Evolutionary conservation across 2,888 invertebrate species (phyloP), one percentile per base, ranked within the genome.

Genomic region (Argyra leucocephala): DNA sequence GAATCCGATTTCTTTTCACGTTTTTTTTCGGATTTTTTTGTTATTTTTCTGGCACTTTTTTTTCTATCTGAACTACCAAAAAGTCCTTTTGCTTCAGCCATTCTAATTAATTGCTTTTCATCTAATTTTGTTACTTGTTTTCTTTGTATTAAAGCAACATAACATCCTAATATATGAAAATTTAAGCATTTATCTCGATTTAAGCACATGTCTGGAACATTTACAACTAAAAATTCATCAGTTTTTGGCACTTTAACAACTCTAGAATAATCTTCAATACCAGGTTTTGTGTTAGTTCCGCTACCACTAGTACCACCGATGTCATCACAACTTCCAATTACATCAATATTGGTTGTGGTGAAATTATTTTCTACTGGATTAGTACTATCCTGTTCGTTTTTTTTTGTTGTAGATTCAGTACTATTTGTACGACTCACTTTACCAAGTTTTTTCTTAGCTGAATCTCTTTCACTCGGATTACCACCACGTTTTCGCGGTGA

Each of bases 81-180:
- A 69, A 92, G 78, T 0, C 91, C 91, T 67, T 91, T 83, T 58
- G 86, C 84, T 77, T 91, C 91, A 3, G 92, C 91, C 80, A 91
- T 89, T 72, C 88, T 84, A 70, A 92, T 92, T 84, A 92, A 88
- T 75, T 88, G 91, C 76, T 90, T 88, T 6, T 90, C 89, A 76
- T 92, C 88, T 72, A 91, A 83, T 59, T 87, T 85, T 64, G 88
- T 89, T 72, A 91, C 83, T 66, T 81, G 79, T 72, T 86, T 86
- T 63, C 87, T 78, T 64, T 83, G 83, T n/a, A 86, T 74, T 12
- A 86, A 74, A 0, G 86, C 82, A 21, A 88, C 74, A 70, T 81
- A 87, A 69, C 85, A 85, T 3, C 87, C 87, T 61, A 82, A 80
- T 4, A 81, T 76, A 24, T 77, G 72, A 9, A 78, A 75, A 59